A percentile compares a stretch with the other conserved stretches of the same genome.
Evolutionary conservation across 2,113 vertebrate species (phyloP).

Genomic region (Pomatostomus ruficeps): DNA sequence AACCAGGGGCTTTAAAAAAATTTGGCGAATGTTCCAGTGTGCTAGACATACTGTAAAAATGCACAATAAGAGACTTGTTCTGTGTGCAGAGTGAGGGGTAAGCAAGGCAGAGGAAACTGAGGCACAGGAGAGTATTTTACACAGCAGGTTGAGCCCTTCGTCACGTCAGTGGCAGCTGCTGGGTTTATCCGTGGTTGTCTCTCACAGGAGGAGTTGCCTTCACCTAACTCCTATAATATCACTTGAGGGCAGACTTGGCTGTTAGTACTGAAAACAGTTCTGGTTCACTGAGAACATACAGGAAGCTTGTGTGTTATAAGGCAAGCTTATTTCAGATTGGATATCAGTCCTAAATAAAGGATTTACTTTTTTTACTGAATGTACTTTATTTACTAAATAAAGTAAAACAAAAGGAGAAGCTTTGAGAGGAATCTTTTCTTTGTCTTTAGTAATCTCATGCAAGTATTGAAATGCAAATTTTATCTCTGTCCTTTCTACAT

Average conservation of each 20-base stretch:
- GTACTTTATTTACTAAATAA: background rate
- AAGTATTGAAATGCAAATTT: background rate
- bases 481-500: background rate
- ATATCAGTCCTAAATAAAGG: background rate
- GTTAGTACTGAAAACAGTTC: background rate
- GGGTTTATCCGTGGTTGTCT: background rate
- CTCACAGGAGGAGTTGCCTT: background rate
- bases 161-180: background rate
- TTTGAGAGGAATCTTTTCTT: background rate
- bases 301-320: background rate
- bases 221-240: background rate
- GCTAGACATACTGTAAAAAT: background rate
- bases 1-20: background rate
- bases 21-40: background rate
- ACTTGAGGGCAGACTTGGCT: constrained; percentile 58
- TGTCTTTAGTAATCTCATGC: background rate
- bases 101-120: background rate
- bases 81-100: background rate
- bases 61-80: background rate
- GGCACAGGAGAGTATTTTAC: background rate
- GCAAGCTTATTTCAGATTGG: background rate
- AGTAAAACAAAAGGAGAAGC: background rate
- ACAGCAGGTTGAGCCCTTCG: background rate
- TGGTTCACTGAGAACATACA: background rate
- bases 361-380: background rate